Conservation (phyloP, 2,113 vertebrate species). For the Crotalus viridis region DNA sequence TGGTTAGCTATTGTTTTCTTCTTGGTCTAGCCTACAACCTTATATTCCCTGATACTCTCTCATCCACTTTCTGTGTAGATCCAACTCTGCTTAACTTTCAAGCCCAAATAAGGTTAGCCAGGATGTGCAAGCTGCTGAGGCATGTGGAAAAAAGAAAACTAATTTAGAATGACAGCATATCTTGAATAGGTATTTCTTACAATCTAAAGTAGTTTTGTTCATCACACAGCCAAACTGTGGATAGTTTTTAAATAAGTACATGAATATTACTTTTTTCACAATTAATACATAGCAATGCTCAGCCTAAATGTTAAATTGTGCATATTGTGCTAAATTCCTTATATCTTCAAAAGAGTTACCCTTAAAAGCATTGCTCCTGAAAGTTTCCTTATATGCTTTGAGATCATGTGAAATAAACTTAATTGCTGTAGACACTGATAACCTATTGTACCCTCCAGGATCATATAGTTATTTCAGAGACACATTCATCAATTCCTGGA, state of each 20-base stretch:
- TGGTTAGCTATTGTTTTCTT: not conserved
- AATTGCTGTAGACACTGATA: not conserved
- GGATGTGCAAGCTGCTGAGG: not conserved
- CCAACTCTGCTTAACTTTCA: not conserved
- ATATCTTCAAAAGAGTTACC: not conserved
- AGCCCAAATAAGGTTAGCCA: not conserved
- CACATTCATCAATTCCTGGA: not conserved
- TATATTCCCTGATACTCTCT: not conserved
- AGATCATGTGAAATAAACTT: not conserved
- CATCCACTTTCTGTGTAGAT: not conserved
- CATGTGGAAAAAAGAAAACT: not conserved
- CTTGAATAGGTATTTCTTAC: not conserved
- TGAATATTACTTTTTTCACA: constrained; percentile 3
- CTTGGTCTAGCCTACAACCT: not conserved
- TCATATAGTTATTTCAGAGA: not conserved
- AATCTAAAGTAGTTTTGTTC: not conserved
- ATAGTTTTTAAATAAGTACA: not conserved
- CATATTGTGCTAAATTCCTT: constrained; percentile 7
- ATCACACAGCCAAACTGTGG: not conserved
- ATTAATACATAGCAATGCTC: not conserved
- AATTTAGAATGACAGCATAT: not conserved
- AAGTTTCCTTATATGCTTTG: constrained; percentile 10
- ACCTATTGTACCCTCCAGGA: not conserved
- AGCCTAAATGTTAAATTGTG: not conserved
- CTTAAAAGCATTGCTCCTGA: not conserved